Evolutionary conservation across 2,113 vertebrate genomes (phyloP).

Genomic region (Carollia perspicillata): DNA sequence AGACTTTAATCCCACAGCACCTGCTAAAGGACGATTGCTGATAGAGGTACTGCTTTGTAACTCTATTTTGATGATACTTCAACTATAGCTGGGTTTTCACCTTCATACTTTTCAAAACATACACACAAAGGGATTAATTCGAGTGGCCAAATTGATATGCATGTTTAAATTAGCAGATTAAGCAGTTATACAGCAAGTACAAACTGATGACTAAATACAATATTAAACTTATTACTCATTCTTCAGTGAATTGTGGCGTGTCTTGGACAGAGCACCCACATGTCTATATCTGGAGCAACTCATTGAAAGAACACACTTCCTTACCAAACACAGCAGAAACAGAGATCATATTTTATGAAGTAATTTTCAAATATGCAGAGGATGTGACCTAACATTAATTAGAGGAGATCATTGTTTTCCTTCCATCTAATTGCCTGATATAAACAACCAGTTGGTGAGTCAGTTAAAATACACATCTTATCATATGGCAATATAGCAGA

Average conservation of each 20-base stretch:
- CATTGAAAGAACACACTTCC: not conserved
- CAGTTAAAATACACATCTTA: not conserved
- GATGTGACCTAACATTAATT: not conserved
- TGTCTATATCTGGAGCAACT: not conserved
- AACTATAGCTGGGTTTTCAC: slow-evolving; percentile 22
- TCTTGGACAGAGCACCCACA: not conserved
- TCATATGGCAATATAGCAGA: not conserved
- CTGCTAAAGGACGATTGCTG: slow-evolving; percentile 6
- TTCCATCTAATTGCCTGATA: not conserved
- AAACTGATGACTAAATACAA: not conserved
- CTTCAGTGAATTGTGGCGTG: slow-evolving; percentile 8
- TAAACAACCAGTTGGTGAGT: not conserved
- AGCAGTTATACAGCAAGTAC: not conserved
- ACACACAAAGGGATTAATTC: slow-evolving; percentile 12
- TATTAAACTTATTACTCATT: slow-evolving; percentile 3
- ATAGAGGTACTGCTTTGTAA: slow-evolving; percentile 23
- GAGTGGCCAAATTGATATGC: slow-evolving; percentile 4
- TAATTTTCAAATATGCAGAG: not conserved
- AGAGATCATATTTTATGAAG: not conserved
- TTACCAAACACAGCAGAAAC: not conserved
- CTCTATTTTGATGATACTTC: slow-evolving; percentile 22
- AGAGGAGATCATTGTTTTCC: not conserved
- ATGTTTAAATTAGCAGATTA: slow-evolving; percentile 23
- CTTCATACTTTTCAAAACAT: slow-evolving; percentile 11
- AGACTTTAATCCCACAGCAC: slow-evolving; percentile 30